phyloP scores from a whole-genome alignment of 2,797 vertebrate species.

The Salmo trutta region DNA sequence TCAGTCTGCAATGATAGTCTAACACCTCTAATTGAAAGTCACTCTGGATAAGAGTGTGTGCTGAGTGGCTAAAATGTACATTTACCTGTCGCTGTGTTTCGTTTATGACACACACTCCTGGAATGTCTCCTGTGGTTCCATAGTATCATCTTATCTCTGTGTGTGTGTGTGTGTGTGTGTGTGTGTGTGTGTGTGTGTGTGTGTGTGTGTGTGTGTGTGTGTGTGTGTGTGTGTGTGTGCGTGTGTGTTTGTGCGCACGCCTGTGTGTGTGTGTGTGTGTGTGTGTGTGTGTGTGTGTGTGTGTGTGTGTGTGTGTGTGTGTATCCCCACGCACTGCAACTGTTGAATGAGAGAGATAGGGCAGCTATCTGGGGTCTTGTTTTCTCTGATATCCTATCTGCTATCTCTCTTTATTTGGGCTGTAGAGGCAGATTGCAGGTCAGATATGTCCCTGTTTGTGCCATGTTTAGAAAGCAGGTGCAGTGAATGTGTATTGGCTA shows the following conservation, averaged over 20 bases:
- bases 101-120: background rate
- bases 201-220: background rate
- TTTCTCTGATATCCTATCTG: slow-evolving; percentile 34
- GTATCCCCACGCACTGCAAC: background rate
- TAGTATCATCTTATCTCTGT: background rate
- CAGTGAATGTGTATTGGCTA: background rate
- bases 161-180: background rate
- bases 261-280: background rate
- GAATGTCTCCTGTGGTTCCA: background rate
- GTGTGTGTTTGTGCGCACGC: background rate
- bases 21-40: background rate
- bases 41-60: too few relatives aligned
- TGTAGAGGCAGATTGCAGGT: background rate
- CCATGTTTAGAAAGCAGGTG: background rate
- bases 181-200: slow-evolving; percentile 2
- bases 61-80: too few relatives aligned
- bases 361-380: slow-evolving; percentile 41
- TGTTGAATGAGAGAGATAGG: slow-evolving; percentile 44
- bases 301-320: background rate
- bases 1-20: background rate
- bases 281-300: background rate
- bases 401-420: slow-evolving; percentile 7
- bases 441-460: background rate
- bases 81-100: background rate
- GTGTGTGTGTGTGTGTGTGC: slow-evolving; percentile 6